These are phyloP conservation scores for Hetaerina titia DNA, from an alignment of 2,888 invertebrate species.

Conservation along the genomic window DNA sequence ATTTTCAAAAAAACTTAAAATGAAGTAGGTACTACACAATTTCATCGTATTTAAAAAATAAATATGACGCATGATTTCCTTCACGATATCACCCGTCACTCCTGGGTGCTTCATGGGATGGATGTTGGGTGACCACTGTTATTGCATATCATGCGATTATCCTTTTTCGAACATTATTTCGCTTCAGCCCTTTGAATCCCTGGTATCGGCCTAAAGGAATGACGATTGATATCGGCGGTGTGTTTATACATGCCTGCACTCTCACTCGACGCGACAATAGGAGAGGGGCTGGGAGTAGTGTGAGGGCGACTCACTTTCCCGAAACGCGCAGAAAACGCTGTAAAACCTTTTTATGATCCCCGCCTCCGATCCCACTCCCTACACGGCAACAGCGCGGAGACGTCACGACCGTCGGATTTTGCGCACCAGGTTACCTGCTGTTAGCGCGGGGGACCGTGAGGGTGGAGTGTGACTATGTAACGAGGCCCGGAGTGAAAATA, in stretches of 20 bases:
- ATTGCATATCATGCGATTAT: no score
- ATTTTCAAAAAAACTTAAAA: no score
- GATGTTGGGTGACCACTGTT: no score
- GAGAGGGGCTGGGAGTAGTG: not conserved
- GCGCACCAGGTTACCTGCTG: conserved; percentile 40
- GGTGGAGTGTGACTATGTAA: not conserved
- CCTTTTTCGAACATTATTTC: no score
- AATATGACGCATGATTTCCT: no score
- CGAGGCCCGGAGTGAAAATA: not conserved
- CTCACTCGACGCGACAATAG: not conserved
- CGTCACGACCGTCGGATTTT: conserved; percentile 55
- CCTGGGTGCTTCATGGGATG: no score
- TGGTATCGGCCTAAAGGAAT: not conserved
- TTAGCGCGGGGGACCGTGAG: not conserved
- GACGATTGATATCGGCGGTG: not conserved
- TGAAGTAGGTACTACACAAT: no score
- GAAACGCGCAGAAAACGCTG: conserved; percentile 15
- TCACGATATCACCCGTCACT: no score
- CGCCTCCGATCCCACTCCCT: not conserved
- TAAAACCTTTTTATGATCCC: not conserved
- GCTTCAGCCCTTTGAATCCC: no score
- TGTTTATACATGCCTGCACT: not conserved
- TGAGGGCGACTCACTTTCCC: conserved; percentile 45
- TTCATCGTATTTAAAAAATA: no score
- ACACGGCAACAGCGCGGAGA: conserved; percentile 41